phyloP scores from a whole-genome alignment of 2,113 vertebrate species.

The Cyanistes caeruleus region DNA sequence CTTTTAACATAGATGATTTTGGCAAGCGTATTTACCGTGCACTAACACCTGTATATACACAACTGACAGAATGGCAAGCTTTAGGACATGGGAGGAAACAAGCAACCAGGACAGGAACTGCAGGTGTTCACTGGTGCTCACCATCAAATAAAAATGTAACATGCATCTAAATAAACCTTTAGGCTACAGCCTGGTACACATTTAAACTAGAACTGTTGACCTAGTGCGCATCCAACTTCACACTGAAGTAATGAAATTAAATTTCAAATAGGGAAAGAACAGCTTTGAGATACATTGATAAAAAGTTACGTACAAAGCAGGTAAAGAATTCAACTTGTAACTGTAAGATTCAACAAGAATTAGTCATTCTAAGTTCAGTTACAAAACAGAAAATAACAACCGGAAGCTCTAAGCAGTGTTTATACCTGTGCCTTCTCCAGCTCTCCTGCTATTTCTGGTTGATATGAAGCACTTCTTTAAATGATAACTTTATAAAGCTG shows the following conservation, averaged over 20 bases:
- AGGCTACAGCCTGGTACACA: background rate
- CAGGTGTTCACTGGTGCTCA: background rate
- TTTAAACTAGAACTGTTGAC: background rate
- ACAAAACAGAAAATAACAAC: background rate
- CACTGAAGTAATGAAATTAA: background rate
- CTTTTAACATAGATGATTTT: constrained; percentile 20
- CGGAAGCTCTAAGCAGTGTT: background rate
- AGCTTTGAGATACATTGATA: background rate
- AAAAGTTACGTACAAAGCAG: background rate
- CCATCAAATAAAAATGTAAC: background rate
- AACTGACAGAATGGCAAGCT: background rate
- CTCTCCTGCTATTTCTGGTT: background rate
- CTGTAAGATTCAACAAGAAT: background rate
- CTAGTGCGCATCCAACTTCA: background rate
- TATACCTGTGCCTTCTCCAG: background rate
- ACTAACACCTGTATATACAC: background rate
- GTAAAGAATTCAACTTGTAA: background rate
- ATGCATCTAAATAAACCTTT: background rate
- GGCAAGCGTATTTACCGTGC: background rate
- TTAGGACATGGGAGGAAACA: background rate
- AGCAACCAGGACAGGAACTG: background rate
- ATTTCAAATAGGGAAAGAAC: background rate
- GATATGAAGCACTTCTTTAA: background rate
- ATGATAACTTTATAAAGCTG: background rate
- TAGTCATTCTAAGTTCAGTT: background rate